These are phyloP conservation scores for Halcyon badia DNA, from an alignment of 2,797 vertebrate genomes.

Conservation along the genomic window DNA sequence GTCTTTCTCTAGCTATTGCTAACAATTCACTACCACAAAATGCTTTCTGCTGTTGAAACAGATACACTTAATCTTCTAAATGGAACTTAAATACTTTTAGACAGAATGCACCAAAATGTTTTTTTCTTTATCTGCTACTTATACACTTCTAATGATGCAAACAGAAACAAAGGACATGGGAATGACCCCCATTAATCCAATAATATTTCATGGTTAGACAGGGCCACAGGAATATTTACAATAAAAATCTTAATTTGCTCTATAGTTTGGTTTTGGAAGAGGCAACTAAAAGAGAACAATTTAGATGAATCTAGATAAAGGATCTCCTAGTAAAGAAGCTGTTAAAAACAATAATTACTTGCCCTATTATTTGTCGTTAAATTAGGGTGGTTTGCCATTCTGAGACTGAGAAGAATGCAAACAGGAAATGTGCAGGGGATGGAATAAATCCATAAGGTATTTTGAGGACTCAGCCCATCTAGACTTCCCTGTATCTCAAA, in stretches of 20 bases:
- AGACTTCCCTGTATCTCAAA: background rate
- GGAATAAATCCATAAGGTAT: background rate
- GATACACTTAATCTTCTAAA: conserved; percentile 1
- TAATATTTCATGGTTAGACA: background rate
- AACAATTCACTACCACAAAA: conserved; percentile 7
- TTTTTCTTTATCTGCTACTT: background rate
- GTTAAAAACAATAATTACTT: background rate
- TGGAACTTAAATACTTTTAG: conserved; percentile 11
- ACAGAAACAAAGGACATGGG: conserved; percentile 21
- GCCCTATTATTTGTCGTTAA: background rate
- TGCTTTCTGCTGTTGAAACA: conserved; percentile 20
- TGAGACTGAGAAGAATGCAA: background rate
- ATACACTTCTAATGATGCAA: conserved; percentile 11
- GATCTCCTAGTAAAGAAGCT: background rate
- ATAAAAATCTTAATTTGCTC: background rate
- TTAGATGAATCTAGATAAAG: background rate
- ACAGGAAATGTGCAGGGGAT: background rate
- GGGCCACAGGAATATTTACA: background rate
- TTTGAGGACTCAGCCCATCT: background rate
- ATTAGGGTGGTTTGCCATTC: background rate
- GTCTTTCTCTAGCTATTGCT: background rate
- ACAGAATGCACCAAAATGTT: background rate
- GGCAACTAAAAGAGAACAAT: background rate
- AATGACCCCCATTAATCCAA: conserved; percentile 9
- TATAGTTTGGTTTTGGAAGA: background rate